These are phyloP conservation scores for Synchiropus splendidus DNA, from an alignment of 2,113 vertebrate species.

Conservation along the genomic window DNA sequence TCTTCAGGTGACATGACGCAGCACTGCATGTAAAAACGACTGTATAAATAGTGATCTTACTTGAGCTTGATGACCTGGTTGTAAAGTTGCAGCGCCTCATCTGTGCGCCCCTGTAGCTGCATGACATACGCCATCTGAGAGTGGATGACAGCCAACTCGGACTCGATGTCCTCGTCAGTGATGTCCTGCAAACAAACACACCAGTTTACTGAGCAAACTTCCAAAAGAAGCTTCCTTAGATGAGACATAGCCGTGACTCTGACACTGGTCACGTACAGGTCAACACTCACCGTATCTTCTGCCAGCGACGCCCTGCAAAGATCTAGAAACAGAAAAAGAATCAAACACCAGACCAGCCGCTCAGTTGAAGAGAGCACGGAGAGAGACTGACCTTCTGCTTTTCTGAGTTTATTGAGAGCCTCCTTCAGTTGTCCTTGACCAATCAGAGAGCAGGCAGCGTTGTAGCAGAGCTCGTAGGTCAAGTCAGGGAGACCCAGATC, in stretches of 20 bases:
- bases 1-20: neutral
- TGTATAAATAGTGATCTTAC: conserved; percentile 57
- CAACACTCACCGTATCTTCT: conserved; percentile 86
- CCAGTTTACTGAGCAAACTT: neutral
- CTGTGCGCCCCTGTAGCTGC: conserved; percentile 84
- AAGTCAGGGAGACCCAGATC: conserved; percentile 85
- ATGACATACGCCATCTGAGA: conserved; percentile 96
- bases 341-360: neutral
- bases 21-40: no score
- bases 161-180: conserved; percentile 87
- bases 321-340: conserved; percentile 61
- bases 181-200: conserved; percentile 72
- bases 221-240: neutral
- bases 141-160: conserved; percentile 92
- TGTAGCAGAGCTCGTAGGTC: conserved; percentile 94
- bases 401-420: conserved; percentile 80
- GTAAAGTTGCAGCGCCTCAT: conserved; percentile 93
- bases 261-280: no score
- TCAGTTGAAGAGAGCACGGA: no score
- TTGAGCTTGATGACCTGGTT: conserved; percentile 98
- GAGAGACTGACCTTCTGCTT: conserved; percentile 80
- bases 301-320: conserved; percentile 82
- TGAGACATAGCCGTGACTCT: no score
- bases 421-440: conserved; percentile 81
- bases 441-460: conserved; percentile 83